Percentiles rank a stretch among this genome's conserved stretches.
These are phyloP conservation scores for Gordius sp. DNA, from an alignment of 2,888 invertebrate species.

Conservation along the genomic window DNA sequence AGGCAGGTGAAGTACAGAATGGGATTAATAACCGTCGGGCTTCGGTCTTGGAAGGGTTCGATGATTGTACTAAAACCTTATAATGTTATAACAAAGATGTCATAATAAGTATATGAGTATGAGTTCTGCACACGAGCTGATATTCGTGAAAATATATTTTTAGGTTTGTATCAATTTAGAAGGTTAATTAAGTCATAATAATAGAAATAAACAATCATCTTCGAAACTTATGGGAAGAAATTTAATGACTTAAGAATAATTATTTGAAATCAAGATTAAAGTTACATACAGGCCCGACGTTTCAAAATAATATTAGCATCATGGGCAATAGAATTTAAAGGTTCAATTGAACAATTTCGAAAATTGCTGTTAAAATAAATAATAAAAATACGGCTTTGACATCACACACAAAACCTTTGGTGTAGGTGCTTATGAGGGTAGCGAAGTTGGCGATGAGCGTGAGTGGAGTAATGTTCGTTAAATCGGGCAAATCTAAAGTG, in stretches of 20 bases:
- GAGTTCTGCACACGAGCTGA: too few relatives aligned
- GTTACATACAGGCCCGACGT: too few relatives aligned
- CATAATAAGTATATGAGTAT: not conserved
- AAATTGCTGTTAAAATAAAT: not conserved
- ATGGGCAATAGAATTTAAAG: not conserved
- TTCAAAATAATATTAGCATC: slow-evolving; percentile 16
- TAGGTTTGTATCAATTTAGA: too few relatives aligned
- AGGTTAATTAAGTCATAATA: too few relatives aligned
- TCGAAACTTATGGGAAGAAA: too few relatives aligned
- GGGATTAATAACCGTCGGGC: slow-evolving; percentile 26
- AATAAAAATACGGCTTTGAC: slow-evolving; percentile 16
- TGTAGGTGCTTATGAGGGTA: slow-evolving; percentile 79
- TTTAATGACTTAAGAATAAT: too few relatives aligned
- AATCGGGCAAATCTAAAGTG: slow-evolving; percentile 67
- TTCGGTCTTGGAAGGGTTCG: slow-evolving; percentile 79
- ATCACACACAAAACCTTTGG: too few relatives aligned
- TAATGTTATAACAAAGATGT: not conserved
- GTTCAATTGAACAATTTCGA: not conserved
- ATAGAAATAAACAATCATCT: too few relatives aligned
- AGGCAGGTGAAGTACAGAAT: slow-evolving; percentile 50
- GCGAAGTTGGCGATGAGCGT: slow-evolving; percentile 56
- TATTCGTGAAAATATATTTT: too few relatives aligned
- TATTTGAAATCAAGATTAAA: too few relatives aligned
- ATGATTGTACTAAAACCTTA: slow-evolving; percentile 89
- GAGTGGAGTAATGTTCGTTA: slow-evolving; percentile 59